A percentile compares a stretch with the other conserved stretches of the same genome.
phyloP scores from a whole-genome alignment of 2,888 invertebrate genomes.

The Keiferia lycopersicella region DNA sequence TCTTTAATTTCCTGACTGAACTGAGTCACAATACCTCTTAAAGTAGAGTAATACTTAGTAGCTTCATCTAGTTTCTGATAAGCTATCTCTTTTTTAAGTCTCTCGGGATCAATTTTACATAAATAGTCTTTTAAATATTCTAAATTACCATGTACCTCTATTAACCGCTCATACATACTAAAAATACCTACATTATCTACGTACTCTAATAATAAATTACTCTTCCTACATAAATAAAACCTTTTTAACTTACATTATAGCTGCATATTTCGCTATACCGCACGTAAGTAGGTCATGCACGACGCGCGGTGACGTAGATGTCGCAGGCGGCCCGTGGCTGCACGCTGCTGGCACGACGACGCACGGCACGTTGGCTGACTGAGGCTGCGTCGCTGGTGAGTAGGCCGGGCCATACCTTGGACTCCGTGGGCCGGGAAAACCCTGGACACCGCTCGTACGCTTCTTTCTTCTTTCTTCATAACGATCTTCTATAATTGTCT shows the following conservation, averaged over 20 bases:
- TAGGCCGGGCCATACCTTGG: not conserved
- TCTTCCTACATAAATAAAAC: not conserved
- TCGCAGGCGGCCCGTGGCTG: no score
- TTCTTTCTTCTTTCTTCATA: not conserved
- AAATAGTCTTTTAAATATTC: not conserved
- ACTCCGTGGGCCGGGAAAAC: not conserved
- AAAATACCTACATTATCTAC: not conserved
- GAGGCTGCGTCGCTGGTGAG: not conserved
- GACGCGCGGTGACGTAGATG: no score
- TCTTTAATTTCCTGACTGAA: not conserved
- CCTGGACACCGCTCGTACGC: slow-evolving; percentile 9
- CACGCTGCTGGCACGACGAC: not conserved
- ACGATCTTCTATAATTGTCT: not conserved
- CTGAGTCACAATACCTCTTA: slow-evolving; percentile 6
- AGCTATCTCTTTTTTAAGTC: not conserved
- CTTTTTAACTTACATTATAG: not conserved
- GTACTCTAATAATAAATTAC: not conserved
- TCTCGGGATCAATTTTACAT: not conserved
- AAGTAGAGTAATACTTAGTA: not conserved
- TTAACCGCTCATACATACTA: not conserved
- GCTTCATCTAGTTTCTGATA: not conserved
- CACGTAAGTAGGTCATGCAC: not conserved
- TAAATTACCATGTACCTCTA: not conserved
- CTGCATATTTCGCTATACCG: not conserved
- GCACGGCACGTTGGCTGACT: not conserved